These are phyloP conservation scores for Haliclona indistincta DNA, from an alignment of 37 sponge, comb jelly and placozoan genomes.

Conservation along the genomic window DNA sequence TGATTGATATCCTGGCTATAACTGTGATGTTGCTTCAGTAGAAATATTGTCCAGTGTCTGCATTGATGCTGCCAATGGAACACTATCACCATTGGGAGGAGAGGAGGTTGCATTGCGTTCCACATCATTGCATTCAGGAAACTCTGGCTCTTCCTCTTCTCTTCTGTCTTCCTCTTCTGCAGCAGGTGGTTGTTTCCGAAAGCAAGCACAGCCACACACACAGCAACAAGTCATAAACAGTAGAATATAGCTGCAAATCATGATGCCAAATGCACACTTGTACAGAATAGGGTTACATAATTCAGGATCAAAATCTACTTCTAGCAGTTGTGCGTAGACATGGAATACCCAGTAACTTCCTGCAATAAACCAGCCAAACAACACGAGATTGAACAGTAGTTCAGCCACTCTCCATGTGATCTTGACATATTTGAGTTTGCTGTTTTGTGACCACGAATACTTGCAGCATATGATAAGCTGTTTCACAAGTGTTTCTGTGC, in stretches of 20 bases:
- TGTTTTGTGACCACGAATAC: not conserved
- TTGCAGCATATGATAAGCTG: not conserved
- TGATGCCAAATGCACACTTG: conserved; percentile 68
- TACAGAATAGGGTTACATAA: conserved; percentile 56
- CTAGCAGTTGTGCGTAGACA: conserved; percentile 37
- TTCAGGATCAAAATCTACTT: not conserved
- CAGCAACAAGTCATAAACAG: conserved; percentile 38
- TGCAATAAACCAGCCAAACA: conserved; percentile 53
- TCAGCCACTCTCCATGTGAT: conserved; percentile 36
- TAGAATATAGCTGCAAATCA: conserved; percentile 58
- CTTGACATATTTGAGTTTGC: not conserved
- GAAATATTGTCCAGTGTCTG: too few relatives aligned
- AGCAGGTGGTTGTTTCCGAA: not conserved
- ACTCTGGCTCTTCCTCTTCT: too few relatives aligned
- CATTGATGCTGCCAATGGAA: too few relatives aligned
- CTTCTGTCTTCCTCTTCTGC: not conserved
- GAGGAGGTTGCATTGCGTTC: too few relatives aligned
- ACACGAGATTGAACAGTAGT: conserved; percentile 51
- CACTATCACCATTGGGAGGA: too few relatives aligned
- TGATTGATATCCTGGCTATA: too few relatives aligned
- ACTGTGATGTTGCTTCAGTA: too few relatives aligned
- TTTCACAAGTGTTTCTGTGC: conserved; percentile 42
- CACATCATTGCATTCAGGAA: too few relatives aligned
- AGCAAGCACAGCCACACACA: conserved; percentile 38
- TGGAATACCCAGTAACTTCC: conserved; percentile 71